phyloP scores from a whole-genome alignment of 92 coral and sea anemone species.

The Scolanthus callimorphus region DNA sequence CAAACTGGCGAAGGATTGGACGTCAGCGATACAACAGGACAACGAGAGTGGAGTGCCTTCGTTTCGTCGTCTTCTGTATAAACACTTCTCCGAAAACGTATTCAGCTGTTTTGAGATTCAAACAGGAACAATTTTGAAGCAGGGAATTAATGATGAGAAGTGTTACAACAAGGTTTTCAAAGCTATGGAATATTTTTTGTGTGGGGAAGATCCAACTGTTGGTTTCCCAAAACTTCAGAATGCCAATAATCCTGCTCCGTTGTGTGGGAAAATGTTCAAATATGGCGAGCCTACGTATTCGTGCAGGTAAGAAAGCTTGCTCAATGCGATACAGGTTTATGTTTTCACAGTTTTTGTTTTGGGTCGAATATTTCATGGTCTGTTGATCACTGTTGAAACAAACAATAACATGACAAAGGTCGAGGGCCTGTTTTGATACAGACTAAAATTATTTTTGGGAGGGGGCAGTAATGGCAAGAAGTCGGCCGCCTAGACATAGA shows the following conservation, averaged over 20 bases:
- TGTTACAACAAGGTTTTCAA: constrained; percentile 59
- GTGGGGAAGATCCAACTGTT: constrained; percentile 74
- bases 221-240: constrained; percentile 64
- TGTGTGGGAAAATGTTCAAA: constrained; percentile 88
- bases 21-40: constrained; percentile 11
- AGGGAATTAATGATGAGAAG: constrained; percentile 50
- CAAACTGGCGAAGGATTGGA: constrained; percentile 61
- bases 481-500: too few relatives aligned
- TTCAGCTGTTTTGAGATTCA: constrained; percentile 57
- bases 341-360: too few relatives aligned
- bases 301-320: constrained; percentile 90
- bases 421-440: too few relatives aligned
- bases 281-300: constrained; percentile 94
- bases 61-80: constrained; percentile 44
- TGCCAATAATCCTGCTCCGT: constrained; percentile 73
- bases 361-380: too few relatives aligned
- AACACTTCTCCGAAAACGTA: constrained; percentile 59
- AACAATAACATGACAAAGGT: too few relatives aligned
- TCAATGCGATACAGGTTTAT: too few relatives aligned
- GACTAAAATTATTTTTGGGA: too few relatives aligned
- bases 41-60: constrained; percentile 14
- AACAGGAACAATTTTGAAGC: constrained; percentile 48
- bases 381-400: too few relatives aligned
- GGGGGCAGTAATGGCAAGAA: too few relatives aligned
- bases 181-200: constrained; percentile 81